Evolutionary conservation across 2,797 vertebrate genomes (phyloP).

Genomic region (Hozukius guyotensis): DNA sequence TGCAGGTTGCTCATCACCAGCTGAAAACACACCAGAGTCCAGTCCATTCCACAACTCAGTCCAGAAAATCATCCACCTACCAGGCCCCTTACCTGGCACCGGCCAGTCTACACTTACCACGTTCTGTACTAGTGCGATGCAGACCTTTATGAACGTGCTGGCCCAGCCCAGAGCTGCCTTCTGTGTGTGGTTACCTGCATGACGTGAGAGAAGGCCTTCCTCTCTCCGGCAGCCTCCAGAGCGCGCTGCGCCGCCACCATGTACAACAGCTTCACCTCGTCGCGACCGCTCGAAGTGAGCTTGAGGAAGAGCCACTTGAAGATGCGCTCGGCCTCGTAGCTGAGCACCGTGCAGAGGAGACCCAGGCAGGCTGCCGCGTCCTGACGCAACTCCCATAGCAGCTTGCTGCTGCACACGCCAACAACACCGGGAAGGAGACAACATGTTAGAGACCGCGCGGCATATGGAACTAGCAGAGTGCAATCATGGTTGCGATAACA

Average conservation of each 20-base stretch:
- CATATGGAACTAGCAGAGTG: not conserved
- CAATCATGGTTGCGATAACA: not conserved
- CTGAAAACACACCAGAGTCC: slow-evolving; percentile 76
- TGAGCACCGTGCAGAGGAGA: slow-evolving; percentile 93
- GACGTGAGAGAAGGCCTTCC: slow-evolving; percentile 96
- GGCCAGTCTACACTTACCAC: not conserved
- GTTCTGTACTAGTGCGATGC: not conserved
- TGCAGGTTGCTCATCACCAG: slow-evolving; percentile 98
- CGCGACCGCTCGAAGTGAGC: slow-evolving; percentile 92
- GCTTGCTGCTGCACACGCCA: slow-evolving; percentile 89
- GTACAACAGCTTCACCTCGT: slow-evolving; percentile 97
- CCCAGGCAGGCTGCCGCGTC: slow-evolving; percentile 95
- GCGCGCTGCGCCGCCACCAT: slow-evolving; percentile 94
- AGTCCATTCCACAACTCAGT: not conserved
- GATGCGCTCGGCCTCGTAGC: slow-evolving; percentile 98
- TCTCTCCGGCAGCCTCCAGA: slow-evolving; percentile 95
- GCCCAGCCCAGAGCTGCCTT: not conserved
- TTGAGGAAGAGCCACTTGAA: slow-evolving; percentile 99
- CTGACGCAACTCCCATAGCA: slow-evolving; percentile 96
- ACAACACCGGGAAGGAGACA: not conserved
- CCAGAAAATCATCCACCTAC: not conserved
- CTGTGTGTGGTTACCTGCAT: slow-evolving; percentile 88
- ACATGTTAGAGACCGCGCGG: not conserved
- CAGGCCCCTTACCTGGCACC: not conserved
- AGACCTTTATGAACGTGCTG: not conserved